A percentile compares a stretch with the other conserved stretches of the same genome.
phyloP scores from a whole-genome alignment of 23 tunicate species.

The Clavelina lepadiformis region DNA sequence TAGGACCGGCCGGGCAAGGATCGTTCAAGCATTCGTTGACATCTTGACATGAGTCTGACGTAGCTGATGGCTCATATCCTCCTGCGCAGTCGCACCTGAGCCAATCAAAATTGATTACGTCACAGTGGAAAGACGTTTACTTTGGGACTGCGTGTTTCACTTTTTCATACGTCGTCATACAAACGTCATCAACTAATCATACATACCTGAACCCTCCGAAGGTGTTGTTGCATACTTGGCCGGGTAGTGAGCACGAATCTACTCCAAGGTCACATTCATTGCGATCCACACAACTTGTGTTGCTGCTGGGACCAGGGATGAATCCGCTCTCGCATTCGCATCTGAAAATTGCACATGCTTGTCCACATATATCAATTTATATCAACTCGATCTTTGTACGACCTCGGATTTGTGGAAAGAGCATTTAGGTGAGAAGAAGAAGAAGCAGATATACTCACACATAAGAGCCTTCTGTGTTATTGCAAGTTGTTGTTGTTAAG shows the following conservation, averaged over 20 bases:
- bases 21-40: slow-evolving; percentile 24
- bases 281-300: slow-evolving; percentile 23
- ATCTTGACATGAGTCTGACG: slow-evolving; percentile 20
- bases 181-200: too few relatives aligned
- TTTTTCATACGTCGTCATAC: too few relatives aligned
- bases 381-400: too few relatives aligned
- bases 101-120: neutral
- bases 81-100: neutral
- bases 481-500: slow-evolving; percentile 10
- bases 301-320: neutral
- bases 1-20: neutral
- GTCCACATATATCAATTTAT: too few relatives aligned
- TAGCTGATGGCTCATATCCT: neutral
- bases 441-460: neutral
- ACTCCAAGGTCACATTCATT: slow-evolving; percentile 31
- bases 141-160: too few relatives aligned
- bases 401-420: too few relatives aligned
- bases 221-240: slow-evolving; percentile 15
- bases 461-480: slow-evolving; percentile 6
- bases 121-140: too few relatives aligned
- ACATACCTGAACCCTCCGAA: slow-evolving; percentile 32
- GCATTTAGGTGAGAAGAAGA: too few relatives aligned
- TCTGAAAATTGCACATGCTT: neutral
- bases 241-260: neutral
- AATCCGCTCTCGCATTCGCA: slow-evolving; percentile 17